phyloP scores from a whole-genome alignment of 2,797 vertebrate genomes.

The Sebastes reedi region DNA sequence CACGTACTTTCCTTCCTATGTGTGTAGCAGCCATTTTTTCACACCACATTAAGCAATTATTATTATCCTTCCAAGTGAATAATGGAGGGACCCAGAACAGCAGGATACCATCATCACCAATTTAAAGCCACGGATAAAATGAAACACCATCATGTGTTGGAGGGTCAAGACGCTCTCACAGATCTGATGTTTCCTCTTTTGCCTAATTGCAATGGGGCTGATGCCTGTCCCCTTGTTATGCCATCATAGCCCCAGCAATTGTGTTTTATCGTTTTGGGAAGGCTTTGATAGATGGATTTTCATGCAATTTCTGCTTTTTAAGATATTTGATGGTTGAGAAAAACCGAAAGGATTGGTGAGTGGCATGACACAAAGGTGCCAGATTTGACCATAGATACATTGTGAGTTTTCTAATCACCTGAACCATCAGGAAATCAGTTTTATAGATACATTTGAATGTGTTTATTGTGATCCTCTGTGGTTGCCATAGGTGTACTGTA shows the following conservation, averaged over 20 bases:
- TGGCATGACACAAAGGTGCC: neutral
- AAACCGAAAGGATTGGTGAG: neutral
- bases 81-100: constrained; percentile 53
- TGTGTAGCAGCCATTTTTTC: constrained; percentile 47
- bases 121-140: constrained; percentile 59
- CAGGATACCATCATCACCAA: constrained; percentile 55
- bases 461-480: neutral
- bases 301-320: neutral
- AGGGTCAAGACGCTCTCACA: constrained; percentile 51
- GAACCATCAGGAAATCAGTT: neutral
- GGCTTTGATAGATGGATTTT: constrained; percentile 2
- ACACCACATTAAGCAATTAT: constrained; percentile 61
- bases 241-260: constrained; percentile 22
- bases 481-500: neutral
- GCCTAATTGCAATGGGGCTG: constrained; percentile 29
- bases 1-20: constrained; percentile 18
- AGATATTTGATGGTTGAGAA: neutral
- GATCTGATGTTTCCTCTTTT: constrained; percentile 25
- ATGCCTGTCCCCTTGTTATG: constrained; percentile 5
- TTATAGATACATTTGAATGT: neutral
- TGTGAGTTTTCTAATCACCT: neutral
- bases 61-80: constrained; percentile 58
- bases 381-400: neutral
- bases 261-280: neutral
- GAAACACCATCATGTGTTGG: constrained; percentile 34